Evolutionary conservation across 2,797 vertebrate species (phyloP), one percentile per base, ranked within the genome.

Genomic region (Poliocrania exsul): DNA sequence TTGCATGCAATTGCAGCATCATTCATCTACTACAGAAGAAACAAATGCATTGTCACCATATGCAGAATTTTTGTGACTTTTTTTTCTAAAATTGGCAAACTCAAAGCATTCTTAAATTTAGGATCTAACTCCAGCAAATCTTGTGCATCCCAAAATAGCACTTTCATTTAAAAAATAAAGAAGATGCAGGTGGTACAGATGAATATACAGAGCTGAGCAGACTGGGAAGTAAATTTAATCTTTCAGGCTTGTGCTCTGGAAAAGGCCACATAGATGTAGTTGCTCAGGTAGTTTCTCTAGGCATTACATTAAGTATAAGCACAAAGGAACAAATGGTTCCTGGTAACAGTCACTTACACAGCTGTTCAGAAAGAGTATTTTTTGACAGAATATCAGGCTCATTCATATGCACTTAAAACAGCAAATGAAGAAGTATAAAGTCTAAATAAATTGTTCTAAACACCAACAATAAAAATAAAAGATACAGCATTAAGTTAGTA

Each of bases 231-330:
- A 95, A 87, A 82, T 13, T 10, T 67, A 40, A 50, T 92, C 69
- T 83, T 93, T 88, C 56, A 66, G 62, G 93, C 49, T 90, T 73
- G 17, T 80, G 92, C 96, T 97, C 97, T 95, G 96, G 96, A 98
- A 83, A 98, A 98, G 98, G 97, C 97, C 97, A 97, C 97, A 70
- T 42, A 96, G 35, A 90, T 85, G 46, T 69, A 74, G 69, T 38
- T 91, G 95, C 91, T 97, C 65, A 97, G 86, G 93, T 97, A 92
- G 83, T 94, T 95, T 95, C 97, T 97, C 96, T 88, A 97, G 96
- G 94, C 26, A 37, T 81, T 96, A 94, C 90, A 86, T 84, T 94
- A 88, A 97, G 80, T 90, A 47, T 65, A 84, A 72, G 61, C 67
- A 92, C 80, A 81, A 92, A 93, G 82, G 81, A 96, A 96, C 66